Percentiles rank a stretch among this genome's conserved stretches.
phyloP scores from a whole-genome alignment of 2,888 invertebrate species.

The Blastobasis adustella region DNA sequence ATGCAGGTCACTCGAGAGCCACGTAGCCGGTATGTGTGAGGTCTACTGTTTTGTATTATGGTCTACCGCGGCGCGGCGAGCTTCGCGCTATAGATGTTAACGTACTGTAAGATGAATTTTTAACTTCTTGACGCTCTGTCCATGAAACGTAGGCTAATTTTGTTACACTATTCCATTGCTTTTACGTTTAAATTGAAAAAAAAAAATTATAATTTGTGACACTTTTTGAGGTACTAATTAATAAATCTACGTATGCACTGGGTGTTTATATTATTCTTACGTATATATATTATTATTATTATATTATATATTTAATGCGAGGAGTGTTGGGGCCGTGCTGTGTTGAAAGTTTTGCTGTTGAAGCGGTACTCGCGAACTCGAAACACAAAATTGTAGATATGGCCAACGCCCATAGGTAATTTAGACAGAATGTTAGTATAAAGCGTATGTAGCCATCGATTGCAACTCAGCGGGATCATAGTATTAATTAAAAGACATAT shows the following conservation, averaged over 20 bases:
- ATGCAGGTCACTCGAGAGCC: slow-evolving; percentile 20
- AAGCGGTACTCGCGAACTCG: slow-evolving; percentile 28
- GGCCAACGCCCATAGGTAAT: slow-evolving; percentile 64
- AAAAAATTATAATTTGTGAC: slow-evolving; percentile 35
- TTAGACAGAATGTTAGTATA: slow-evolving; percentile 53
- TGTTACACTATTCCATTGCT: slow-evolving; percentile 49
- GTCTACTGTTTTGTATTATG: slow-evolving; percentile 25
- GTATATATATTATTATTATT: slow-evolving; percentile 11
- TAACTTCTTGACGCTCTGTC: slow-evolving; percentile 34
- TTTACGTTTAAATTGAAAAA: slow-evolving; percentile 28
- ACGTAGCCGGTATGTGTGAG: slow-evolving; percentile 21
- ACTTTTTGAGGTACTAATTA: slow-evolving; percentile 56
- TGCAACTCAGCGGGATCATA: slow-evolving; percentile 52
- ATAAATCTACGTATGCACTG: slow-evolving; percentile 58
- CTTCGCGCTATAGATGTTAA: slow-evolving; percentile 13
- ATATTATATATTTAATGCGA: slow-evolving; percentile 22
- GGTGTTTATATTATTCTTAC: slow-evolving; percentile 52
- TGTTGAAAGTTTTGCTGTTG: slow-evolving; percentile 51
- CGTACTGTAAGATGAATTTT: slow-evolving; percentile 15
- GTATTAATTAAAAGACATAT: slow-evolving; percentile 61
- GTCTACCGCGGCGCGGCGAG: slow-evolving; percentile 16
- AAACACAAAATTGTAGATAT: slow-evolving; percentile 68
- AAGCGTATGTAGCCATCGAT: slow-evolving; percentile 43
- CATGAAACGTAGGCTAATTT: slow-evolving; percentile 51
- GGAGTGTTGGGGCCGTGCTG: slow-evolving; percentile 50